Conservation (phyloP, 2,113 vertebrate species). For the Zootoca vivipara region DNA sequence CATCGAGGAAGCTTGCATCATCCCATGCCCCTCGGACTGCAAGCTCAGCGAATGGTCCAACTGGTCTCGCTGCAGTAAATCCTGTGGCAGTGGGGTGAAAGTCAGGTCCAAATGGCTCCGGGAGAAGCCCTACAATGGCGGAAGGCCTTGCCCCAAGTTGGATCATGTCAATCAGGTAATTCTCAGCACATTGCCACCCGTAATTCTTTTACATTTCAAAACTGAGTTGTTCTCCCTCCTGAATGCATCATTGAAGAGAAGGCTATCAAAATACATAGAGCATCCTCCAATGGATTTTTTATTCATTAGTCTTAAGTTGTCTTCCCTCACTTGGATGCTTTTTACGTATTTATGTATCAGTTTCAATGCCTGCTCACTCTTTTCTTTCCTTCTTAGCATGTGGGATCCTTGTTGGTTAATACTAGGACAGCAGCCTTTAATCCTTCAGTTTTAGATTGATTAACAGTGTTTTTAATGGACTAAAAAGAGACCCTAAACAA, state of each 20-base stretch:
- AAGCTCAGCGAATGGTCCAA: constrained; percentile 99
- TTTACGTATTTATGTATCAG: neutral
- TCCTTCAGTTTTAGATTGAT: neutral
- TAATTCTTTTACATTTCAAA: neutral
- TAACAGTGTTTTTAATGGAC: neutral
- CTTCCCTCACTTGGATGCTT: neutral
- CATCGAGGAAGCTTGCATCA: constrained; percentile 96
- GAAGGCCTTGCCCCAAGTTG: constrained; percentile 94
- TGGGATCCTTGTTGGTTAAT: neutral
- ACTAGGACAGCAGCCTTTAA: neutral
- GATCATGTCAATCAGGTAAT: constrained; percentile 97
- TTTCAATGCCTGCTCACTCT: neutral
- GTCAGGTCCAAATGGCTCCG: constrained; percentile 97
- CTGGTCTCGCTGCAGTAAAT: constrained; percentile 98
- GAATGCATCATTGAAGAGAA: neutral
- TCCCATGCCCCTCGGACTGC: constrained; percentile 95
- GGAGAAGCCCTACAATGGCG: constrained; percentile 96
- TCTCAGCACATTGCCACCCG: neutral
- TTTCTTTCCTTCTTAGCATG: neutral
- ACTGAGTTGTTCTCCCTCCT: neutral
- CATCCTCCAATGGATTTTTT: neutral
- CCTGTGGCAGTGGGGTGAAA: constrained; percentile 97
- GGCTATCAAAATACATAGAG: neutral
- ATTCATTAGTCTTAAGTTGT: neutral
- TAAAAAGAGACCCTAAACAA: neutral